Conservation (phyloP, 2,113 vertebrate species). For the Lutjanus erythropterus region DNA sequence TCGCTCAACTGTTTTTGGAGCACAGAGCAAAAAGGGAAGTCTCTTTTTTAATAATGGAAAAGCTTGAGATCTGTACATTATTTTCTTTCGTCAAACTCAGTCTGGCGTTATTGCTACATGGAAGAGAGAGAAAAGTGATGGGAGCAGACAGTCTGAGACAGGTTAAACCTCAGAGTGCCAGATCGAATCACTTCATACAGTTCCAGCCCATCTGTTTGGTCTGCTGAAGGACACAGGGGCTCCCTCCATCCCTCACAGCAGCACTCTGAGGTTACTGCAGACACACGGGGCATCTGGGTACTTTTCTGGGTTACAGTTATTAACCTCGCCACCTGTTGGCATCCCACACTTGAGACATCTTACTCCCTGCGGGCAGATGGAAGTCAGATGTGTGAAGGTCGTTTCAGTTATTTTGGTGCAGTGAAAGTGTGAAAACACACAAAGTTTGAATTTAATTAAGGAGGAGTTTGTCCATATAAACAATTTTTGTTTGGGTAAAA, state of each 20-base stretch:
- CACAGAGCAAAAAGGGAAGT: too few species aligned
- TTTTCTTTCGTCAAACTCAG: slow-evolving; percentile 7
- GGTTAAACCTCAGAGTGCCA: slow-evolving; percentile 22
- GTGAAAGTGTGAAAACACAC: not conserved
- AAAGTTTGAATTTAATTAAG: not conserved
- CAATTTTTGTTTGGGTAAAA: not conserved
- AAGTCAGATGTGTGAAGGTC: slow-evolving; percentile 11
- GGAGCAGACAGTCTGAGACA: slow-evolving; percentile 25
- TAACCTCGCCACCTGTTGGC: slow-evolving; percentile 39
- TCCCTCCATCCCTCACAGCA: slow-evolving; percentile 11
- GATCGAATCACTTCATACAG: slow-evolving; percentile 38
- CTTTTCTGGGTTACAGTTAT: slow-evolving; percentile 21
- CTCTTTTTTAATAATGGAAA: not conserved
- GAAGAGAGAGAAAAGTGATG: not conserved
- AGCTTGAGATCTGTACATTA: not conserved
- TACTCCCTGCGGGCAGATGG: not conserved
- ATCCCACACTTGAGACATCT: not conserved
- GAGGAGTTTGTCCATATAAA: not conserved
- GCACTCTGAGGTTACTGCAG: slow-evolving; percentile 18
- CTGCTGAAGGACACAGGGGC: slow-evolving; percentile 26
- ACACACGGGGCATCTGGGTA: not conserved
- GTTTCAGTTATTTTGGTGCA: not conserved
- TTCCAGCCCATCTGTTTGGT: slow-evolving; percentile 54
- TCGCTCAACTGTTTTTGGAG: too few species aligned
- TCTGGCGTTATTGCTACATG: slow-evolving; percentile 5